Evolutionary conservation across 2,888 invertebrate genomes (phyloP), one percentile per base, ranked within the genome.

Genomic region (Dryomyza anilis): DNA sequence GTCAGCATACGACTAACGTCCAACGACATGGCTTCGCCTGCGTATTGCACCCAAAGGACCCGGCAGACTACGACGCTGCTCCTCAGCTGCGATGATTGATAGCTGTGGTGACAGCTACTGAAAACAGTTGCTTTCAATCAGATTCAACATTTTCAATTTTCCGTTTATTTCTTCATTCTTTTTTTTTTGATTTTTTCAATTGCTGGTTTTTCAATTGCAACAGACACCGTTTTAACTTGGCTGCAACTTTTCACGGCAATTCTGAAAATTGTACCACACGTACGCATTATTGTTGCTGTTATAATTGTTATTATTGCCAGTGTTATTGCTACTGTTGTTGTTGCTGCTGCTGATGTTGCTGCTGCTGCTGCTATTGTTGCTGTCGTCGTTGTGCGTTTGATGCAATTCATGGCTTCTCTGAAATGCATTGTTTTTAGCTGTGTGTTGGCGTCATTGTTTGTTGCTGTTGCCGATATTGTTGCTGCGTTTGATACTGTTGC

Each of bases 51-150:
- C 63, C 70, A 67, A 68, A 70, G 70, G 70, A 71, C 48, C 21
- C 45, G n/a, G n/a, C n/a, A n/a, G n/a, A n/a, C n/a, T n/a, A n/a
- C n/a, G n/a, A n/a, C n/a, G n/a, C 43, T 57, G 56, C 43, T 59
- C 48, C 36, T 21, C 27, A n/a, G 64, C 64, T 65, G 63, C 65
- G 66, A 80, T 80, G 78, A 80, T 79, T 78, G 78, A 79, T 80
- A 78, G 74, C 76, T 74, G 75, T 71, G 43, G 23, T 7, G n/a
- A 23, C 21, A 36, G 23, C 58, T 14, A 10, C 14, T 19, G 21
- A 27, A 43, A 61, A 63, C 46, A 55, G 33, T 33, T 63, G 10
- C 55, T 48, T 48, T 59, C 59, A 56, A 55, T 30, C 19, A 29
- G 56, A 56, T 46, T 63, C 55, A 36, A 39, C 46, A 46, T 48